Percentiles rank a stretch among this genome's conserved stretches.
phyloP scores from a whole-genome alignment of 2,888 invertebrate genomes.

The Leptothorax acervorum region DNA sequence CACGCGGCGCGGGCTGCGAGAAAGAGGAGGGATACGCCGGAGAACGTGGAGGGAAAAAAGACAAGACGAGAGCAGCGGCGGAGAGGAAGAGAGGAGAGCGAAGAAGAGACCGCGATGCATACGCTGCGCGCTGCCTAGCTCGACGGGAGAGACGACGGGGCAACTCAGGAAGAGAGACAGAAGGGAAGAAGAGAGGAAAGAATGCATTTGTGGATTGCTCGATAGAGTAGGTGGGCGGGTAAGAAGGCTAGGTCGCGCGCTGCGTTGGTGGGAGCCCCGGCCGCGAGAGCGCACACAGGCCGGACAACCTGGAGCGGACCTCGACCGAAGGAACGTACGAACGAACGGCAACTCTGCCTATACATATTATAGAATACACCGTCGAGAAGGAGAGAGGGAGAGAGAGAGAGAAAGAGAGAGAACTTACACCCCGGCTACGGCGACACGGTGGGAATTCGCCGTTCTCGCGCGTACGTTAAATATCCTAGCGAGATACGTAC shows the following conservation, averaged over 20 bases:
- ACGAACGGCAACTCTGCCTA: constrained; percentile 73
- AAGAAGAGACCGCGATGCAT: constrained; percentile 45
- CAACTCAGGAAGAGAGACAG: constrained; percentile 51
- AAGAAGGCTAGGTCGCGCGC: constrained; percentile 71
- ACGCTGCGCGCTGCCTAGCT: constrained; percentile 37
- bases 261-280: constrained; percentile 72
- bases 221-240: constrained; percentile 77
- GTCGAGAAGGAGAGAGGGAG: constrained; percentile 39
- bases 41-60: constrained; percentile 32
- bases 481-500: constrained; percentile 37
- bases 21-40: constrained; percentile 21
- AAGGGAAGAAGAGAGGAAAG: constrained; percentile 71
- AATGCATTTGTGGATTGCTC: constrained; percentile 79
- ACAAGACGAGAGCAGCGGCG: background rate
- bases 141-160: constrained; percentile 40
- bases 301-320: constrained; percentile 69
- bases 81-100: constrained; percentile 62
- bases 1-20: constrained; percentile 12
- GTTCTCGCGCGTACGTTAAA: constrained; percentile 63
- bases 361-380: constrained; percentile 70
- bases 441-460: constrained; percentile 73
- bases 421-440: constrained; percentile 66
- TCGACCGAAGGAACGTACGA: constrained; percentile 48
- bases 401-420: background rate
- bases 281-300: constrained; percentile 62